Base-by-base conservation (phyloP, 2,888 invertebrate genomes). In the Lathronympha strigana region DNA sequence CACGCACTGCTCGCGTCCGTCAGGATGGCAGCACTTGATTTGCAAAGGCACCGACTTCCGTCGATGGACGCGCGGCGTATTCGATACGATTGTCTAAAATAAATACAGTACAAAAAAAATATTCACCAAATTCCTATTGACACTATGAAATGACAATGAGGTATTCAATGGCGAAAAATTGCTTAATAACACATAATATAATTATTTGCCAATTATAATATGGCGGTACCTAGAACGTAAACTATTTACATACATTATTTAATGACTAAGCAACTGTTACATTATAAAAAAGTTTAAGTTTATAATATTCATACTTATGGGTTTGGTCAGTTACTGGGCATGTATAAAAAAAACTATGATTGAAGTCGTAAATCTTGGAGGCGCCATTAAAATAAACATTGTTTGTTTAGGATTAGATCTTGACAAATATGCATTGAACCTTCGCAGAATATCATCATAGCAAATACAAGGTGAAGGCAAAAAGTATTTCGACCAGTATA, bases 21-120 rank as follows among this genome's bases (percentile, higher is more conserved):
- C 66, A 64, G 72, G 77, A 73, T 79, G 76, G 81, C 73, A 78
- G 69, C 72, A 73, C 66, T 69, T 72, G 77, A 74, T 61, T 54
- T 61, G 61, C 76, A 88, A 88, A 88, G 86, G 76, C 68, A 78
- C 90, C 91, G 90, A 90, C 90, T 86, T 91, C 90, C 91, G 84
- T 75, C 69, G 76, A 66, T 67, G 69, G 66, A 45, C 63, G 67
- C 68, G 70, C 70, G 73, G 75, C 75, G 74, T 78, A 79, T 79
- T 79, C 76, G 71, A 72, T 70, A 68, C 58, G 23, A 53, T 36
- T 40, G 15, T 40, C 13, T 36, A n/a, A 23, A 23, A 23, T 21
- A 47, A 23, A 36, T 63, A 6, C 21, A 36, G 28, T 57, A 45
- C 19, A 57, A 57, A 57, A 55, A 2, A 1, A 5, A 6, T 47